These are phyloP conservation scores for Eupsittula cactorum DNA, from an alignment of 2,113 vertebrate species.

Conservation along the genomic window DNA sequence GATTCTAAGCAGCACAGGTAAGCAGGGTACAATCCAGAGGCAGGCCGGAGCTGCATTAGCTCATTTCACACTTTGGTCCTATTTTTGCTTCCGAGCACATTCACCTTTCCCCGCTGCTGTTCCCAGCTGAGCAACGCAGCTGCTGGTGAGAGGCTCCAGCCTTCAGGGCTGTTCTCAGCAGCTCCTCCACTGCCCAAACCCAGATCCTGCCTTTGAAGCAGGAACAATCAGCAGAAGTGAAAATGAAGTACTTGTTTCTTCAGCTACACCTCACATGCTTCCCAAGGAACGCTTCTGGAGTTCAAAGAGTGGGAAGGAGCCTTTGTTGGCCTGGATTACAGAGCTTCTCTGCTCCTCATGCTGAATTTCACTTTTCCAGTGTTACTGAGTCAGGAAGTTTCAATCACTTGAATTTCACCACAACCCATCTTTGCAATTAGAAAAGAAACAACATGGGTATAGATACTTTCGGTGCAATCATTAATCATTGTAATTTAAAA, in stretches of 20 bases:
- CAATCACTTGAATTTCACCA: conserved; percentile 3
- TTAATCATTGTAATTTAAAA: conserved; percentile 35
- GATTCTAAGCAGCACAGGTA: neutral
- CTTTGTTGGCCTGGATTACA: neutral
- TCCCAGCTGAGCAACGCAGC: neutral
- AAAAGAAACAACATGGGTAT: neutral
- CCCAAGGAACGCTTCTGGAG: neutral
- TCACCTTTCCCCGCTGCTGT: neutral
- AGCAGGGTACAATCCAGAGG: neutral
- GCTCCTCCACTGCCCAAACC: neutral
- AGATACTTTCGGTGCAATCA: neutral
- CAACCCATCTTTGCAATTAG: neutral
- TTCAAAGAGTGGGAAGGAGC: conserved; percentile 6
- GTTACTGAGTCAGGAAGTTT: conserved; percentile 34
- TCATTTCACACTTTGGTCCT: neutral
- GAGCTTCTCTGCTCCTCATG: neutral
- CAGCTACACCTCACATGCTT: neutral
- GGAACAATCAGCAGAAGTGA: conserved; percentile 16
- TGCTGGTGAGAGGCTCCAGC: neutral
- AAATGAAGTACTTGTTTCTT: conserved; percentile 6
- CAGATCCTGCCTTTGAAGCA: conserved; percentile 11
- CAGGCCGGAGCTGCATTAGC: neutral
- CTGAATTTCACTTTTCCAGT: neutral
- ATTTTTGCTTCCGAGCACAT: neutral
- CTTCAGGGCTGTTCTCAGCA: neutral